A percentile compares a stretch with the other conserved stretches of the same genome.
Evolutionary conservation across 2,888 invertebrate genomes (phyloP).

Genomic region (Eilema sororculum): DNA sequence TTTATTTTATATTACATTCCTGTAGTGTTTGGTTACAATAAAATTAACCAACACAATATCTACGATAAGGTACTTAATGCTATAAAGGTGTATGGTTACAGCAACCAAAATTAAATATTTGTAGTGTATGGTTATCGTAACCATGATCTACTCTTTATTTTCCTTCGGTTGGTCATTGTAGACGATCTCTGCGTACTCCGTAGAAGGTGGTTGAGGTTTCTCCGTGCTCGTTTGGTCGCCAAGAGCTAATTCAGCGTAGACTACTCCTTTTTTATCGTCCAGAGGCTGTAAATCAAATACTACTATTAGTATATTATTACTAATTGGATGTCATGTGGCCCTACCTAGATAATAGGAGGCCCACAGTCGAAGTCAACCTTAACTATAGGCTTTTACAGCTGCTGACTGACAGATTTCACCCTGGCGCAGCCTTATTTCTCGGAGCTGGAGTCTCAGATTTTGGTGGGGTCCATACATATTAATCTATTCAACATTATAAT

Average conservation of each 20-base stretch:
- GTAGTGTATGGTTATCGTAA: not conserved
- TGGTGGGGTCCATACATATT: not conserved
- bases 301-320: not conserved
- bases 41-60: not conserved
- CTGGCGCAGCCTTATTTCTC: not conserved
- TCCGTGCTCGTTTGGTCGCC: constrained; percentile 71
- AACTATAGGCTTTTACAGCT: too few species aligned
- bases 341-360: too few species aligned
- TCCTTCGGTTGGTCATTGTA: constrained; percentile 88
- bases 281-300: constrained; percentile 61
- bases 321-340: not conserved
- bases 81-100: not conserved
- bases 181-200: constrained; percentile 94
- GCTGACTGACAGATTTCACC: too few species aligned
- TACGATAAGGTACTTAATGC: not conserved
- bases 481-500: not conserved
- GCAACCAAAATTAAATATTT: not conserved
- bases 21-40: constrained; percentile 2
- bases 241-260: constrained; percentile 91
- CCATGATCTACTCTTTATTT: constrained; percentile 65
- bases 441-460: not conserved
- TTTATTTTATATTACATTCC: not conserved
- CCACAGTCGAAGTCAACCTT: too few species aligned
- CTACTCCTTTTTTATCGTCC: constrained; percentile 88
- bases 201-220: constrained; percentile 80